Evolutionary conservation across 1,140 invertebrate genomes (phyloP).

Genomic region (Zaprionus tsacasi): DNA sequence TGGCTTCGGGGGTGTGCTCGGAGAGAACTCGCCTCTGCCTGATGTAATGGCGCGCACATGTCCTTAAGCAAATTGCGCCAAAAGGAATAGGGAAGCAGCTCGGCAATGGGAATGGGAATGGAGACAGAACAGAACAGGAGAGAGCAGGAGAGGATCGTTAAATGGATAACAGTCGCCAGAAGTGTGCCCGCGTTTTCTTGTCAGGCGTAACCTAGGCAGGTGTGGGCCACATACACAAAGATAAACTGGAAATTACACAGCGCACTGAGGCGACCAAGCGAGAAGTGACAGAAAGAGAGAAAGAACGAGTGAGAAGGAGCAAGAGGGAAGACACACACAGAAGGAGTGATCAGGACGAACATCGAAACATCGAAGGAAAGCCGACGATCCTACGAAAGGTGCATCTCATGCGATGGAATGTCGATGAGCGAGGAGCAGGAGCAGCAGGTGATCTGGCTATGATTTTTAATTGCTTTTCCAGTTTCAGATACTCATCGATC

Average conservation of each 20-base stretch:
- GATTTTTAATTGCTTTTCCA: conserved; percentile 47
- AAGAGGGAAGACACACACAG: not conserved
- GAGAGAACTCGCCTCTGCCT: not conserved
- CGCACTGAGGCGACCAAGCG: not conserved
- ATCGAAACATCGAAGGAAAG: conserved; percentile 33
- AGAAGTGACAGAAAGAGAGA: conserved; percentile 43
- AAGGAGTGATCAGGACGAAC: conserved; percentile 19
- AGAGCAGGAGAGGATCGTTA: conserved; percentile 66
- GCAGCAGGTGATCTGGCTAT: conserved; percentile 44
- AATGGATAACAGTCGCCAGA: conserved; percentile 57
- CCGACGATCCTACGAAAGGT: conserved; percentile 26
- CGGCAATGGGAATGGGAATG: conserved; percentile 27
- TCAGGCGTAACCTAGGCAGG: conserved; percentile 74
- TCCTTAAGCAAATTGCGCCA: conserved; percentile 75
- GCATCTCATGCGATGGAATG: conserved; percentile 34
- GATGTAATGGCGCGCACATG: conserved; percentile 70
- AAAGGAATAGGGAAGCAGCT: conserved; percentile 35
- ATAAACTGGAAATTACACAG: conserved; percentile 69
- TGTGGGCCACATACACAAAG: conserved; percentile 58
- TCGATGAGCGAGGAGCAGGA: conserved; percentile 34
- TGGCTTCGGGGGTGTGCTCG: conserved; percentile 31
- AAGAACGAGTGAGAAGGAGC: conserved; percentile 31
- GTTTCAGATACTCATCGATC: conserved; percentile 10
- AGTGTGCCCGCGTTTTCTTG: conserved; percentile 68
- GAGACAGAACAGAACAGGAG: conserved; percentile 33